Conservation (phyloP, 2,888 invertebrate species). For the Andrena minutula region DNA sequence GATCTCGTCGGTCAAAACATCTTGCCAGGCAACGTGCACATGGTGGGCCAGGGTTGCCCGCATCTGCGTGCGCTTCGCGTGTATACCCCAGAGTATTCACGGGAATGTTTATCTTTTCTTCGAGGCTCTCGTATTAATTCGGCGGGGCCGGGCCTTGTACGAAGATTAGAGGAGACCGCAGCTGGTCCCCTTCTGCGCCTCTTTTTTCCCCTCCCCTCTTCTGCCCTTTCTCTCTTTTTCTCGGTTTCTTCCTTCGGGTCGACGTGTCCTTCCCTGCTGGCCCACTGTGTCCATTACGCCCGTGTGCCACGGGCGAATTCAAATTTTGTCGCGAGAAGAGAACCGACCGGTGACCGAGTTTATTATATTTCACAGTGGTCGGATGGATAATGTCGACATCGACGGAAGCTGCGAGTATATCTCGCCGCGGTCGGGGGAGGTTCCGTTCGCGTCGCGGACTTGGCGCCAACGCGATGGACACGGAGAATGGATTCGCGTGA, state of each 20-base stretch:
- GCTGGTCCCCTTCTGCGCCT: slow-evolving; percentile 69
- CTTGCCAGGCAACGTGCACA: slow-evolving; percentile 66
- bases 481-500: slow-evolving; percentile 69
- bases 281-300: slow-evolving; percentile 42
- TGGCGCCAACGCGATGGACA: slow-evolving; percentile 55
- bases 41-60: slow-evolving; percentile 54
- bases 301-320: slow-evolving; percentile 26
- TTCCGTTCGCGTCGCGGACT: slow-evolving; percentile 35
- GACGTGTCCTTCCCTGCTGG: neutral
- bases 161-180: slow-evolving; percentile 75
- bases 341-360: slow-evolving; percentile 20
- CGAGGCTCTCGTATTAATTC: slow-evolving; percentile 75
- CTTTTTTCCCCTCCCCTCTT: slow-evolving; percentile 31
- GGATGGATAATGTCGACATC: too few relatives aligned
- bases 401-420: slow-evolving; percentile 37
- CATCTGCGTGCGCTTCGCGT: slow-evolving; percentile 39
- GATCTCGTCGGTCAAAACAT: slow-evolving; percentile 78
- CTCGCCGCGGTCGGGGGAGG: slow-evolving; percentile 20
- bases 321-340: slow-evolving; percentile 5
- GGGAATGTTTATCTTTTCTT: slow-evolving; percentile 74
- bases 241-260: neutral
- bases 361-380: slow-evolving; percentile 52
- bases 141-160: slow-evolving; percentile 61
- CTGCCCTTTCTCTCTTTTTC: neutral
- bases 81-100: slow-evolving; percentile 52